Base-by-base conservation (phyloP, 1,140 invertebrate genomes). In the Drosophila arizonae region DNA sequence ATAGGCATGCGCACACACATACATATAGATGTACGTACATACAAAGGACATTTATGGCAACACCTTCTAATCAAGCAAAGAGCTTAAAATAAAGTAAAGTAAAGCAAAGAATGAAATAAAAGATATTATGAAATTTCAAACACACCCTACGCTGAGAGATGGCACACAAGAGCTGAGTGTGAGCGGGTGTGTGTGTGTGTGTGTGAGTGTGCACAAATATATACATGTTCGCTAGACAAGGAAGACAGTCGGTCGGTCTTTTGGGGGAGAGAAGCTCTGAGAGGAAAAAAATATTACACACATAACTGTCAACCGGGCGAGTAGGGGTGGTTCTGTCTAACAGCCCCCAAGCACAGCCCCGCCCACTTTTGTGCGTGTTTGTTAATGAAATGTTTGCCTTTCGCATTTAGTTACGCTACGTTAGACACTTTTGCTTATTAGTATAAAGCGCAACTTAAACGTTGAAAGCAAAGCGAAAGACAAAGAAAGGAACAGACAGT, bases 351-450 rank as follows among this genome's bases (percentile, higher is more conserved):
- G 0, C 5, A 58, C 28, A 33, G 43, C 2, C 30, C 39, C 15
- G 13, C 26, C 41, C 36, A 57, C n/a, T 63, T 73, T 57, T 67
- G 72, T 87, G 82, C 81, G 81, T 86, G 81, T 87, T 86, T 87
- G 79, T 87, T 87, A 87, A 87, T 86, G 79, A 87, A 87, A 87
- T 87, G 82, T 87, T 87, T 87, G 82, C 76, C 76, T 87, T 85
- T 85, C 81, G 77, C 81, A 85, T 85, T 85, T 86, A 85, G 81
- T 86, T 79, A 87, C 82, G 82, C 82, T 87, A 87, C 72, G 82
- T 87, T 87, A 86, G 84, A 88, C 82, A 86, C 82, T 88, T 86
- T 88, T 86, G 82, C 82, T 86, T 88, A 88, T 87, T 88, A 88
- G 82, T 87, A 82, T 77, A 81, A 81, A 86, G 82, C 82, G 78